phyloP scores from a whole-genome alignment of 2,888 invertebrate species.

The Punctoribates punctum region DNA sequence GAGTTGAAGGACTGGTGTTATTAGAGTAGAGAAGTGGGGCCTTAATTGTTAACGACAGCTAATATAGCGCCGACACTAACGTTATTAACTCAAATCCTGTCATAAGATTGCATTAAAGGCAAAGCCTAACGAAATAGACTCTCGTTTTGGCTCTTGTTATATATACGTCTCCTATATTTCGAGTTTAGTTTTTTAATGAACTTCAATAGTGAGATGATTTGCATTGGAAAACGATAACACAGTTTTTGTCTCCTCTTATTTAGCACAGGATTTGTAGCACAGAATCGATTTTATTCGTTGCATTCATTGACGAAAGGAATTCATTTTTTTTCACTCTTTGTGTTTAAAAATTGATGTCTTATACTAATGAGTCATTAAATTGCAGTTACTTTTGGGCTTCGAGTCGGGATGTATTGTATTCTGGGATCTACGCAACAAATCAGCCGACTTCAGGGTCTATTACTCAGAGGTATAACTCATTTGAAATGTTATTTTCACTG shows the following conservation, averaged over 20 bases:
- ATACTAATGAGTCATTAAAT: constrained; percentile 41
- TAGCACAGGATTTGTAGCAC: too few relatives aligned
- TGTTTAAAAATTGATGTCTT: neutral
- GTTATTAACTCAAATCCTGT: neutral
- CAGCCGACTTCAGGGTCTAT: constrained; percentile 70
- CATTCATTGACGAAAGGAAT: too few relatives aligned
- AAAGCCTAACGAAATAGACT: too few relatives aligned
- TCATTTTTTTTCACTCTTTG: neutral
- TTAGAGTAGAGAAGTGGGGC: neutral
- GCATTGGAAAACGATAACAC: too few relatives aligned
- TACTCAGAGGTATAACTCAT: constrained; percentile 49
- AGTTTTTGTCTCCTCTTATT: too few relatives aligned
- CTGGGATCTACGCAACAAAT: constrained; percentile 87
- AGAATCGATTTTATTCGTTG: too few relatives aligned
- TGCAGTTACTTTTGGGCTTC: constrained; percentile 88
- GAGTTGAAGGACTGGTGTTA: neutral
- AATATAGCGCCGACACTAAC: neutral
- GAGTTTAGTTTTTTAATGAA: too few relatives aligned
- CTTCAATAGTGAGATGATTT: too few relatives aligned
- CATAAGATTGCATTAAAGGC: neutral
- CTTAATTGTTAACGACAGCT: neutral
- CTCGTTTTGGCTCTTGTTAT: too few relatives aligned
- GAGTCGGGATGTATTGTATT: constrained; percentile 89
- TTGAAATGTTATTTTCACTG: constrained; percentile 14
- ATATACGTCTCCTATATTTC: too few relatives aligned